phyloP scores from a whole-genome alignment of 2,113 vertebrate genomes.

The Rhinichthys klamathensis region DNA sequence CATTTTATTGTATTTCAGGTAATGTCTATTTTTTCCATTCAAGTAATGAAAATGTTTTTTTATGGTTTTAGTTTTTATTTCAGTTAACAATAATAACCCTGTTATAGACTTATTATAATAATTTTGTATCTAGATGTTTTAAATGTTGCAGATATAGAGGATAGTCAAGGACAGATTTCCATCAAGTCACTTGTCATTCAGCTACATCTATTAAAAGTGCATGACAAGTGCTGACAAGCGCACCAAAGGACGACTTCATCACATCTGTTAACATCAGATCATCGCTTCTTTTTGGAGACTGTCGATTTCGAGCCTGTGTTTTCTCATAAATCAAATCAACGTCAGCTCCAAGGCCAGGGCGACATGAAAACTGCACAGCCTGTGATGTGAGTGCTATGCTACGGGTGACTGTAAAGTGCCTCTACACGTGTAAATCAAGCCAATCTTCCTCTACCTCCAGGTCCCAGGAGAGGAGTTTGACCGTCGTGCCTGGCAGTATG shows the following conservation, averaged over 20 bases:
- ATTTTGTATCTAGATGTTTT: not conserved
- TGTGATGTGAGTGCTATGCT: constrained; percentile 58
- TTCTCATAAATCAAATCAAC: constrained; percentile 12
- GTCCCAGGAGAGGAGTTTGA: constrained; percentile 72
- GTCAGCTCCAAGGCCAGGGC: constrained; percentile 34
- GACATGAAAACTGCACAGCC: constrained; percentile 44
- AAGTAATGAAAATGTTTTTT: too few species aligned
- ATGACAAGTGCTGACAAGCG: constrained; percentile 4
- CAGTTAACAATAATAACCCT: too few species aligned
- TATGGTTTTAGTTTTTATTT: too few species aligned
- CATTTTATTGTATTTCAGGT: too few species aligned
- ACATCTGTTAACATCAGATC: not conserved
- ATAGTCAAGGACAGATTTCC: constrained; percentile 12
- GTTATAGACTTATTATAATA: not conserved
- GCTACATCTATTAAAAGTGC: constrained; percentile 3
- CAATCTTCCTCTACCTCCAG: constrained; percentile 69
- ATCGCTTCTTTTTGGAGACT: not conserved
- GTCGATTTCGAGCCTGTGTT: not conserved
- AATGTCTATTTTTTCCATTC: too few species aligned
- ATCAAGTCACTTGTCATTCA: not conserved
- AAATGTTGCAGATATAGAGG: constrained; percentile 21
- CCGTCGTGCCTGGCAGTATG: constrained; percentile 68
- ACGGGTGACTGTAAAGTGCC: constrained; percentile 71
- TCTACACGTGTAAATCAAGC: constrained; percentile 75
- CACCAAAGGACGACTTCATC: not conserved